A percentile compares a stretch with the other conserved stretches of the same genome.
These are phyloP conservation scores for Pachliopta kotzebuea DNA, from an alignment of 2,888 invertebrate species.

Conservation along the genomic window DNA sequence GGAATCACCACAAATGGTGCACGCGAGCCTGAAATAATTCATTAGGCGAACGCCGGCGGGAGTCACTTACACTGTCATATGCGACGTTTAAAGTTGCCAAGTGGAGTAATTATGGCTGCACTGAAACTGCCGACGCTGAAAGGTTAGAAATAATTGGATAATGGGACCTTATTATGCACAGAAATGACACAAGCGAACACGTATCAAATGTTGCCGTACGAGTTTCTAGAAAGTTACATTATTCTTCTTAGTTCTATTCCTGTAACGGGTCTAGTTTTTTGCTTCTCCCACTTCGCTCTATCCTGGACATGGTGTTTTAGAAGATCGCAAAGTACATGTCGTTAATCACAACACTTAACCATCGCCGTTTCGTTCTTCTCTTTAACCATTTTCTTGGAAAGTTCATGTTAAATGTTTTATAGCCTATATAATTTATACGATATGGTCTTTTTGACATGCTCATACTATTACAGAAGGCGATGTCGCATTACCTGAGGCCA, in stretches of 20 bases:
- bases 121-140: conserved; percentile 64
- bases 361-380: no score
- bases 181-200: conserved; percentile 53
- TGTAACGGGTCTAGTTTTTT: no score
- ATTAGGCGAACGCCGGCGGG: conserved; percentile 63
- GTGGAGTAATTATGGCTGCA: conserved; percentile 59
- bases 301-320: no score
- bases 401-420: no score
- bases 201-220: conserved; percentile 47
- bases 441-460: not conserved
- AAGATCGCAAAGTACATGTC: not conserved
- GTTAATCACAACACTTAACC: no score
- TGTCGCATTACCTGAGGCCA: no score
- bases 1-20: conserved; percentile 49
- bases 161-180: conserved; percentile 64
- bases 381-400: no score
- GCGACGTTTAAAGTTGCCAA: conserved; percentile 66
- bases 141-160: conserved; percentile 80
- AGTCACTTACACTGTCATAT: conserved; percentile 78
- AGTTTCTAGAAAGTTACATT: conserved; percentile 25
- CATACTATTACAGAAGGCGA: not conserved
- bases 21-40: conserved; percentile 77
- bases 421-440: no score
- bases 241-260: no score
- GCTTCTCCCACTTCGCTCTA: no score